phyloP scores from a whole-genome alignment of 2,113 vertebrate genomes.

The Tapirus terrestris region DNA sequence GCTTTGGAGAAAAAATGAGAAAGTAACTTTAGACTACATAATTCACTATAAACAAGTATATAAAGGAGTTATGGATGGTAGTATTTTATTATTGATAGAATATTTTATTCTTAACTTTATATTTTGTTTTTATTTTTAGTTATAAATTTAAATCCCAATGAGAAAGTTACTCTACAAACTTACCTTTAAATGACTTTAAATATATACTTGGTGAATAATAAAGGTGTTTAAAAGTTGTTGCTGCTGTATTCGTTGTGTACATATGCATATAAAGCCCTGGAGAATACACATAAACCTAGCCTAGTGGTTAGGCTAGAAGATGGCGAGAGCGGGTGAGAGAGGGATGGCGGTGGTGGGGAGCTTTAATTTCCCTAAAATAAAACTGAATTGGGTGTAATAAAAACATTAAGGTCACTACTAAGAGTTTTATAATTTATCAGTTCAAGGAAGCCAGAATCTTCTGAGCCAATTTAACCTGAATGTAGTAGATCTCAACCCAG shows the following conservation, averaged over 20 bases:
- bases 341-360: background rate
- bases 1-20: background rate
- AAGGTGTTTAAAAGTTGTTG: background rate
- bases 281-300: background rate
- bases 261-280: background rate
- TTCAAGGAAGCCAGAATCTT: background rate
- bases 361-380: background rate
- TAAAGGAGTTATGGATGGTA: background rate
- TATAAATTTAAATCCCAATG: conserved; percentile 12
- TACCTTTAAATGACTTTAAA: background rate
- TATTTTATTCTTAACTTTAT: background rate
- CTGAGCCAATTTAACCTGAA: background rate
- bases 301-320: background rate
- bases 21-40: background rate
- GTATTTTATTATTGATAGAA: background rate
- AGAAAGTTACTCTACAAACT: conserved; percentile 4
- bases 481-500: background rate
- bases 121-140: background rate
- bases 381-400: background rate
- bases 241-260: background rate
- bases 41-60: background rate
- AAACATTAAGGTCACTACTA: background rate
- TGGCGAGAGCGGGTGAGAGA: background rate
- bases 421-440: background rate
- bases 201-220: background rate